These are phyloP conservation scores for Clistopyga incitator DNA, from an alignment of 2,888 invertebrate species.

Conservation along the genomic window DNA sequence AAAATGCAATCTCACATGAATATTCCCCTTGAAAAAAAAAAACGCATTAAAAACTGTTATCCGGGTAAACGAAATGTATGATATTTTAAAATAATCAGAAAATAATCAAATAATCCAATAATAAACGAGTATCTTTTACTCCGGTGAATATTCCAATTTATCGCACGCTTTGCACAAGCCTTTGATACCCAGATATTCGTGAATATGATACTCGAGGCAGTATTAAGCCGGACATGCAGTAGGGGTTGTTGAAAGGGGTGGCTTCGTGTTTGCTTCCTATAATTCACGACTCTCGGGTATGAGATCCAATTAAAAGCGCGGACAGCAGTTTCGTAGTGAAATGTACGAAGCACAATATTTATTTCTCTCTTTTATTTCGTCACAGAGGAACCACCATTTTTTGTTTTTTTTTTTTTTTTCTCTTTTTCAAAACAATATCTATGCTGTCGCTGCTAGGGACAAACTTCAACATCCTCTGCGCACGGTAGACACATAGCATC, in stretches of 20 bases:
- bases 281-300: constrained; percentile 24
- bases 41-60: too few relatives aligned
- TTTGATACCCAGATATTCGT: neutral
- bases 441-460: neutral
- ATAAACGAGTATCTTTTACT: neutral
- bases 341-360: constrained; percentile 8
- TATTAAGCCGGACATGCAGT: neutral
- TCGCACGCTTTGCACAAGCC: neutral
- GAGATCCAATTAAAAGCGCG: constrained; percentile 33
- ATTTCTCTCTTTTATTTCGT: neutral
- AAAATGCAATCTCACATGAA: too few relatives aligned
- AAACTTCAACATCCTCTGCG: neutral
- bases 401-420: neutral
- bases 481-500: constrained; percentile 2
- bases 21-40: too few relatives aligned
- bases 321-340: constrained; percentile 14
- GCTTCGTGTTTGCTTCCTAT: constrained; percentile 30
- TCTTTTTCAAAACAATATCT: neutral
- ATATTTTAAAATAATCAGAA: neutral
- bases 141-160: neutral
- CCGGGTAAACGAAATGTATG: neutral
- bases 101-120: neutral
- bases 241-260: neutral
- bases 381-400: neutral
- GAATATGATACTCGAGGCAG: neutral